These are phyloP conservation scores for Chrysaora quinquecirrha DNA, from an alignment of 30 jellyfish, hydroid and myxozoan genomes.

Conservation along the genomic window DNA sequence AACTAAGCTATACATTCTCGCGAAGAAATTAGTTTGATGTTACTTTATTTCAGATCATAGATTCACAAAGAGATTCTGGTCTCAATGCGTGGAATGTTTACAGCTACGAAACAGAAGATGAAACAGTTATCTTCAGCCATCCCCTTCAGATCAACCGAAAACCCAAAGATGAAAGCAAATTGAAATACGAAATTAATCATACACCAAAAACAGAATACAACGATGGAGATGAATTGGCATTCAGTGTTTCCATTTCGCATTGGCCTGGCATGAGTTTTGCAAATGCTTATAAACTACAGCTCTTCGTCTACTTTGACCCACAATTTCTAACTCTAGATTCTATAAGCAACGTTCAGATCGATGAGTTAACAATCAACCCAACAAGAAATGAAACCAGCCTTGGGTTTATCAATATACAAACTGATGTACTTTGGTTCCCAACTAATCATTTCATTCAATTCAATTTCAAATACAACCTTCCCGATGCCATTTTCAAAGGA, in stretches of 20 bases:
- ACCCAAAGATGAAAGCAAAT: slow-evolving; percentile 4
- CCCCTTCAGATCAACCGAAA: neutral
- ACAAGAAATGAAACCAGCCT: neutral
- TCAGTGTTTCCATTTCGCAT: slow-evolving; percentile 15
- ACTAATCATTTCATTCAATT: neutral
- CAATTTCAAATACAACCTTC: neutral
- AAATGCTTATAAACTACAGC: neutral
- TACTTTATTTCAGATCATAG: neutral
- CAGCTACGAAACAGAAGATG: slow-evolving; percentile 21
- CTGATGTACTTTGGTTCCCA: neutral
- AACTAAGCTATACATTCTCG: too few species aligned
- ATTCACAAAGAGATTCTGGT: too few species aligned
- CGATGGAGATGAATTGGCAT: slow-evolving; percentile 3
- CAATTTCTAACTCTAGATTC: neutral
- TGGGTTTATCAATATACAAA: neutral
- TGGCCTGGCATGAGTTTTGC: neutral
- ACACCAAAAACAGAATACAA: neutral
- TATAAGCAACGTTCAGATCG: neutral
- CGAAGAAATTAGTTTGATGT: too few species aligned
- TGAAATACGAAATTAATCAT: neutral
- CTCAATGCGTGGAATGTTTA: neutral
- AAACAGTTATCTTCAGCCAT: neutral
- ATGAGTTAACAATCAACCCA: neutral
- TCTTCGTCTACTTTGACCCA: neutral
- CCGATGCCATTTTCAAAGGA: slow-evolving; percentile 1